These are phyloP conservation scores for Tipula lateralis DNA, from an alignment of 2,888 invertebrate genomes.

Conservation along the genomic window DNA sequence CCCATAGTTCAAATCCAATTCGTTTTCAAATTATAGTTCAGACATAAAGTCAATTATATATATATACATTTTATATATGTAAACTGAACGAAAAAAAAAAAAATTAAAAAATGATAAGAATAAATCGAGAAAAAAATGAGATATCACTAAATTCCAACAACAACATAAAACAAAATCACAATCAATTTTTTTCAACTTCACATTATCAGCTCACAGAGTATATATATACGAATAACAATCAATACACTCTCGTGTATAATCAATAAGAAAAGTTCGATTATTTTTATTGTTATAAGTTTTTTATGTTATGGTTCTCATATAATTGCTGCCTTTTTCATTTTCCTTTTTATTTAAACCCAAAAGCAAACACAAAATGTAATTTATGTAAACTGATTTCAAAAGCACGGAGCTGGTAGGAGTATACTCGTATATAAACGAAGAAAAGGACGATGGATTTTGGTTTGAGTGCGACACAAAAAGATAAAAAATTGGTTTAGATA, in stretches of 20 bases:
- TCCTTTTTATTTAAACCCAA: not conserved
- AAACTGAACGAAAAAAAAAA: no score
- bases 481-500: not conserved
- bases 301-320: not conserved
- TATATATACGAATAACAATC: not conserved
- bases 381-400: not conserved
- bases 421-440: no score
- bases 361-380: not conserved
- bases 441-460: not conserved
- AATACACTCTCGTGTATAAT: conserved; percentile 6
- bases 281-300: not conserved
- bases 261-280: conserved; percentile 4
- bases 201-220: not conserved
- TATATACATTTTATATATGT: no score
- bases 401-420: not conserved
- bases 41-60: no score
- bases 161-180: not conserved
- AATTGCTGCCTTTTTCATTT: not conserved
- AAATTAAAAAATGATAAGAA: no score
- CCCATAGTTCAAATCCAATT: no score
- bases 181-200: not conserved
- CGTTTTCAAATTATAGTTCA: no score
- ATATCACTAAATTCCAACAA: no score
- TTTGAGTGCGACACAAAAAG: not conserved
- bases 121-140: no score